Evolutionary conservation across 2,797 vertebrate genomes (phyloP).

Genomic region (Apodemus agrarius): DNA sequence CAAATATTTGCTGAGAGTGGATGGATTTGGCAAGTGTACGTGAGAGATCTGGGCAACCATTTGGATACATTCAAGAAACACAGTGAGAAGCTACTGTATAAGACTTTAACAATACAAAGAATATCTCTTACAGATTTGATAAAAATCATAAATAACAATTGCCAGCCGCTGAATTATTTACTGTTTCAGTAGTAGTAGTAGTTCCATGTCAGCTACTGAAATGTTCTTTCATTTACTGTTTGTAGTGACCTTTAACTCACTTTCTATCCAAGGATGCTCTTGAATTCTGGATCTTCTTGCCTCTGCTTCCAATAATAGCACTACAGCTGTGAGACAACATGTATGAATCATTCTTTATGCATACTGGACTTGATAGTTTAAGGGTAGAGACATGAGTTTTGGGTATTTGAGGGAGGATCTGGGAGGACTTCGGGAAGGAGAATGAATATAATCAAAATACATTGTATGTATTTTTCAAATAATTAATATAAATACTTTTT

Average conservation of each 20-base stretch:
- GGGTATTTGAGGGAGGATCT: neutral
- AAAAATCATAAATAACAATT: neutral
- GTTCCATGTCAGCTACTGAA: neutral
- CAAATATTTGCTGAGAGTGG: neutral
- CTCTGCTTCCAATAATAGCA: neutral
- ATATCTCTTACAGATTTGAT: neutral
- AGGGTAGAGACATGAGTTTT: neutral
- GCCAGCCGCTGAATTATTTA: constrained; percentile 4
- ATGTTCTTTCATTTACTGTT: neutral
- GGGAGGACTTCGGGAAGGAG: neutral
- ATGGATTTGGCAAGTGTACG: neutral
- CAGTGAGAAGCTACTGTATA: neutral
- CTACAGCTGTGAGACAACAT: neutral
- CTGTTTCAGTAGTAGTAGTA: too few species aligned
- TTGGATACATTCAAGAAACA: neutral
- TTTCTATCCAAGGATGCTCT: neutral
- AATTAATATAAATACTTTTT: neutral
- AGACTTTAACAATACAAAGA: neutral
- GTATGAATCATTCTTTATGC: neutral
- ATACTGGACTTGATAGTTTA: neutral
- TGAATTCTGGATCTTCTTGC: neutral
- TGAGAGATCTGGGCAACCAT: neutral
- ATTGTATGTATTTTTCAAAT: neutral
- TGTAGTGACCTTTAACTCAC: neutral
- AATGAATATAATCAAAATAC: neutral